Percentiles rank a stretch among this genome's conserved stretches.
Evolutionary conservation across 2,113 vertebrate species (phyloP).

Genomic region (Paratilapia polleni): DNA sequence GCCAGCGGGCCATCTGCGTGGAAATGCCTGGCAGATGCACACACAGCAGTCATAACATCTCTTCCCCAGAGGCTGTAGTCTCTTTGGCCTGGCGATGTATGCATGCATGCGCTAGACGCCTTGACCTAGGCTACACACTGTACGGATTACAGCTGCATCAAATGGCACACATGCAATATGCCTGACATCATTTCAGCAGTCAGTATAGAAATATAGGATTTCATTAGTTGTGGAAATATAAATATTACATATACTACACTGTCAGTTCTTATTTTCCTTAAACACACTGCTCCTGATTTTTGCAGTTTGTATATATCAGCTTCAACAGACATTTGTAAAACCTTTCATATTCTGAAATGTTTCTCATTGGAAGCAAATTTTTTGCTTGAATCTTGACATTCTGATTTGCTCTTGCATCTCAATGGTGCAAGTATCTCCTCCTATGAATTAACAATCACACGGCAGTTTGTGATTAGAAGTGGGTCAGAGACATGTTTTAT

Average conservation of each 20-base stretch:
- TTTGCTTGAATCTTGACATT: background rate
- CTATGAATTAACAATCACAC: background rate
- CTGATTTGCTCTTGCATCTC: background rate
- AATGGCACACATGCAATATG: background rate
- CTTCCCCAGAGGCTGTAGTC: slow-evolving; percentile 55
- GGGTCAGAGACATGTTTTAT: background rate
- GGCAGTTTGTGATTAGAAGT: background rate
- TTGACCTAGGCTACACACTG: slow-evolving; percentile 32
- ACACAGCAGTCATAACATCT: slow-evolving; percentile 77
- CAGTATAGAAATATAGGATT: background rate
- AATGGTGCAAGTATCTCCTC: background rate
- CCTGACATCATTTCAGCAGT: background rate
- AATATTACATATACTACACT: background rate
- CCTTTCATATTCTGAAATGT: background rate
- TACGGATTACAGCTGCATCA: background rate
- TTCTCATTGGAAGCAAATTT: background rate
- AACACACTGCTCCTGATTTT: background rate
- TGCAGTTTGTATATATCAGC: background rate
- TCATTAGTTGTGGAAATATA: background rate
- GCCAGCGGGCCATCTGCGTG: slow-evolving; percentile 76
- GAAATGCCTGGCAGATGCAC: slow-evolving; percentile 76
- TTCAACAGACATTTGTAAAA: background rate
- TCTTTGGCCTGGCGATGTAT: slow-evolving; percentile 51
- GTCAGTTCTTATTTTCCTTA: background rate
- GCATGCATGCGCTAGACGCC: slow-evolving; percentile 26